A percentile compares a stretch with the other conserved stretches of the same genome.
Evolutionary conservation across 1,140 invertebrate species (phyloP).

Genomic region (Drosophila littoralis): DNA sequence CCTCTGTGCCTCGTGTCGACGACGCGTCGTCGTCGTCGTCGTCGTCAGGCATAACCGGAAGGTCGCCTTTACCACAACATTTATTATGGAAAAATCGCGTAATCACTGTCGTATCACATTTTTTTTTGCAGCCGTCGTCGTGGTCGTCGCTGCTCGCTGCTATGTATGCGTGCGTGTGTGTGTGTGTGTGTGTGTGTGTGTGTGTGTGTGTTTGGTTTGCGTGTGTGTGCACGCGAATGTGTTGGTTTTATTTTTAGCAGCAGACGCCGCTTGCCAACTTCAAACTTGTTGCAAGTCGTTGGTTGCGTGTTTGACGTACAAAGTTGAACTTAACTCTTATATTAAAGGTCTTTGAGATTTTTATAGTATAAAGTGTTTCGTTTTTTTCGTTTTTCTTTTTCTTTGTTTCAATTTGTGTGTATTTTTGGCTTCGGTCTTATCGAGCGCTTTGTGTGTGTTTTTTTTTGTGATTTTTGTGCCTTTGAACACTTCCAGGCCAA

Average conservation of each 20-base stretch:
- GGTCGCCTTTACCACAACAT: constrained; percentile 82
- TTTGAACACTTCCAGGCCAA: constrained; percentile 27
- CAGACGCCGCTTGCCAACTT: constrained; percentile 57
- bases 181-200: constrained; percentile 7
- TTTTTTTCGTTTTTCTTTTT: no score
- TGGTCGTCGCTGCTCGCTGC: constrained; percentile 22
- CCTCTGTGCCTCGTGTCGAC: constrained; percentile 25
- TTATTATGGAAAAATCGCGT: constrained; percentile 83
- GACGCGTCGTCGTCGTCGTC: constrained; percentile 25
- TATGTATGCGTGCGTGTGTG: constrained; percentile 1
- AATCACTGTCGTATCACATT: constrained; percentile 81
- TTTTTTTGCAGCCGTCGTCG: constrained; percentile 37
- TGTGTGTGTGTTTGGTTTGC: constrained; percentile 36
- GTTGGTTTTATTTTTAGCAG: constrained; percentile 72
- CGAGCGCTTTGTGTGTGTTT: neutral
- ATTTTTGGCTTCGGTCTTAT: neutral
- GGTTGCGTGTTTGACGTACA: constrained; percentile 62
- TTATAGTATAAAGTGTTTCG: neutral
- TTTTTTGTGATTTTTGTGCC: constrained; percentile 13
- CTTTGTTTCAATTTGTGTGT: constrained; percentile 1
- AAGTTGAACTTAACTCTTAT: constrained; percentile 60
- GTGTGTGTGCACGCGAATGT: constrained; percentile 23
- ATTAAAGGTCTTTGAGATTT: constrained; percentile 37
- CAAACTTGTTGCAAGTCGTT: constrained; percentile 79
- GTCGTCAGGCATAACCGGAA: constrained; percentile 75